Evolutionary conservation across 2,888 invertebrate genomes (phyloP).

Genomic region (Troides oblongomaculatus): DNA sequence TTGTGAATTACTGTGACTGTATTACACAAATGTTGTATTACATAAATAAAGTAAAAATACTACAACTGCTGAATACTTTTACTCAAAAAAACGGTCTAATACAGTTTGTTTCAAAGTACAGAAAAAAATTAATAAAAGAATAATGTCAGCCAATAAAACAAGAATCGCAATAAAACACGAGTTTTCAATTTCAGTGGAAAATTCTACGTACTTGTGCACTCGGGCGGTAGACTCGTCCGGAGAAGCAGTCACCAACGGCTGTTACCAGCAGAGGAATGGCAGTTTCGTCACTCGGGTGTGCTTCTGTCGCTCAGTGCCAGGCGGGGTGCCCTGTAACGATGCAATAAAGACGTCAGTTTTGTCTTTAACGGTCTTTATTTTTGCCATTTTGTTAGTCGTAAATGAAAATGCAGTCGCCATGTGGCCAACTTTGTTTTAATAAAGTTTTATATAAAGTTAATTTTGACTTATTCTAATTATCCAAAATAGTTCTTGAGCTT

Average conservation of each 20-base stretch:
- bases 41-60: not conserved
- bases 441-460: slow-evolving; percentile 3
- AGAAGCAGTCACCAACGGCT: slow-evolving; percentile 76
- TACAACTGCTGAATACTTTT: not conserved
- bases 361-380: slow-evolving; percentile 35
- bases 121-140: too few relatives aligned
- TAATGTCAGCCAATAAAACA: not conserved
- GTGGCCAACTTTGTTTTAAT: slow-evolving; percentile 6
- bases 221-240: slow-evolving; percentile 76
- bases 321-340: slow-evolving; percentile 62
- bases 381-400: slow-evolving; percentile 36
- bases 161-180: slow-evolving; percentile 11
- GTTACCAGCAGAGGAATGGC: slow-evolving; percentile 75
- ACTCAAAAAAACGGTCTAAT: not conserved
- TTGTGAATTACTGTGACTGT: too few relatives aligned
- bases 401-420: slow-evolving; percentile 30
- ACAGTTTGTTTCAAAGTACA: too few relatives aligned
- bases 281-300: slow-evolving; percentile 62
- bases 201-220: slow-evolving; percentile 85
- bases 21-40: too few relatives aligned
- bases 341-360: slow-evolving; percentile 33
- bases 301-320: slow-evolving; percentile 62
- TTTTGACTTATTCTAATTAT: not conserved
- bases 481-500: not conserved
- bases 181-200: slow-evolving; percentile 77